phyloP scores from a whole-genome alignment of 30 jellyfish, hydroid and myxozoan genomes.

The Pseudorhiza aurosa region DNA sequence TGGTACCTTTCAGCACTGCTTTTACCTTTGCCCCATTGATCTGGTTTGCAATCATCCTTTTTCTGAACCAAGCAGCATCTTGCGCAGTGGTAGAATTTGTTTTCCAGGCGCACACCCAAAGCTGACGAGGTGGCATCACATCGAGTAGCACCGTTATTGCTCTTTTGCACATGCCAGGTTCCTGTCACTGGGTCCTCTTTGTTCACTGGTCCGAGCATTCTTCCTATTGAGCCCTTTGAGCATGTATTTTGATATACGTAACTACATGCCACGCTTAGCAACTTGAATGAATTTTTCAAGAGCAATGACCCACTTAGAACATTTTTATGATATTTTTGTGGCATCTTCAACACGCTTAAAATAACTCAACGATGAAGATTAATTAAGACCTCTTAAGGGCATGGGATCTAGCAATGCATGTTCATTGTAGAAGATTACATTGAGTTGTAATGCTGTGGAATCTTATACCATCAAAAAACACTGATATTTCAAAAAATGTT shows the following conservation, averaged over 20 bases:
- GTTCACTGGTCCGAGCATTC: neutral
- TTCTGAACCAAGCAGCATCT: slow-evolving; percentile 59
- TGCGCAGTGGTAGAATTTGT: slow-evolving; percentile 19
- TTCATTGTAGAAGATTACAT: neutral
- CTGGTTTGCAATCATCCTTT: neutral
- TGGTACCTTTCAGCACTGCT: slow-evolving; percentile 33
- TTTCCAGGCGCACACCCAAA: slow-evolving; percentile 25
- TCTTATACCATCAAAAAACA: no score
- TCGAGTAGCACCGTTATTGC: slow-evolving; percentile 5
- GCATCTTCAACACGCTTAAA: slow-evolving; percentile 21
- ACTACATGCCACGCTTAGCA: slow-evolving; percentile 39
- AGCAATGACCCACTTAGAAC: slow-evolving; percentile 30
- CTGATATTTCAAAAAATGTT: no score
- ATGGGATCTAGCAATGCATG: slow-evolving; percentile 27
- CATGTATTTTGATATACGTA: slow-evolving; percentile 16
- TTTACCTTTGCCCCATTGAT: slow-evolving; percentile 40
- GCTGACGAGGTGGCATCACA: slow-evolving; percentile 52
- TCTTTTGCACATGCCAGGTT: slow-evolving; percentile 18
- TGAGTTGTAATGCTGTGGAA: no score
- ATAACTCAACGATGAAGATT: slow-evolving; percentile 8
- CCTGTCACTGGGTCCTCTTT: slow-evolving; percentile 43
- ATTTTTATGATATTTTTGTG: no score
- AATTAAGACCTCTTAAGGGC: slow-evolving; percentile 3
- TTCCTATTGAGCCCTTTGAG: slow-evolving; percentile 14
- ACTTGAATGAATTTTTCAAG: slow-evolving; percentile 30